Evolutionary conservation across 2,113 vertebrate species (phyloP).

Genomic region (Nesoenas mayeri): DNA sequence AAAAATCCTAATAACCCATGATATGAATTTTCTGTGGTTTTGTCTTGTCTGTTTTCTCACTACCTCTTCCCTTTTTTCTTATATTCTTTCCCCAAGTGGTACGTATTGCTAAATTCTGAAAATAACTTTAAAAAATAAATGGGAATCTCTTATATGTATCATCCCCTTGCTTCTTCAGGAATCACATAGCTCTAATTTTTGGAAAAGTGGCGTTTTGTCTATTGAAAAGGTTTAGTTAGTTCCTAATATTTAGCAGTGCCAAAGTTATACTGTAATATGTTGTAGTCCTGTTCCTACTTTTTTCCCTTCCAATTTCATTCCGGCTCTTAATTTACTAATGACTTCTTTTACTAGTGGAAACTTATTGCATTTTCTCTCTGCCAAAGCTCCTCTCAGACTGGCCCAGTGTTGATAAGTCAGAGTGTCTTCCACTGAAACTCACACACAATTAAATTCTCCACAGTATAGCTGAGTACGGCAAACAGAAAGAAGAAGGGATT

Average conservation of each 20-base stretch:
- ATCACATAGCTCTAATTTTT: not conserved
- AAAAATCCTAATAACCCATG: not conserved
- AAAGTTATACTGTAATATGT: not conserved
- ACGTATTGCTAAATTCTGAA: not conserved
- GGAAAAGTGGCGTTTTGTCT: not conserved
- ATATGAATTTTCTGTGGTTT: not conserved
- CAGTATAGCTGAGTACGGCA: not conserved
- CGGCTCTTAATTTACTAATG: not conserved
- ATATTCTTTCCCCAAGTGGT: not conserved
- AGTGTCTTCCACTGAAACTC: not conserved
- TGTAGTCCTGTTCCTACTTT: not conserved
- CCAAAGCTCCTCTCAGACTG: not conserved
- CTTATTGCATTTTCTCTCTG: not conserved
- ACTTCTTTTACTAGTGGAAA: not conserved
- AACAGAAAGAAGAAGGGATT: not conserved
- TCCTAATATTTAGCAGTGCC: not conserved
- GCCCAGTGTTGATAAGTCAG: not conserved
- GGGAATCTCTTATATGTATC: not conserved
- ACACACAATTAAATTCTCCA: not conserved
- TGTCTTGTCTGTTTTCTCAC: not conserved
- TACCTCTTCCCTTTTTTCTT: not conserved
- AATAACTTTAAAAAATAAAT: not conserved
- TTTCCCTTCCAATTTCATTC: not conserved
- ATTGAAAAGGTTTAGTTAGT: not conserved
- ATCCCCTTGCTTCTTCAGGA: not conserved